Evolutionary conservation across 1,140 invertebrate genomes (phyloP).

Genomic region (Saxidomus purpurata): DNA sequence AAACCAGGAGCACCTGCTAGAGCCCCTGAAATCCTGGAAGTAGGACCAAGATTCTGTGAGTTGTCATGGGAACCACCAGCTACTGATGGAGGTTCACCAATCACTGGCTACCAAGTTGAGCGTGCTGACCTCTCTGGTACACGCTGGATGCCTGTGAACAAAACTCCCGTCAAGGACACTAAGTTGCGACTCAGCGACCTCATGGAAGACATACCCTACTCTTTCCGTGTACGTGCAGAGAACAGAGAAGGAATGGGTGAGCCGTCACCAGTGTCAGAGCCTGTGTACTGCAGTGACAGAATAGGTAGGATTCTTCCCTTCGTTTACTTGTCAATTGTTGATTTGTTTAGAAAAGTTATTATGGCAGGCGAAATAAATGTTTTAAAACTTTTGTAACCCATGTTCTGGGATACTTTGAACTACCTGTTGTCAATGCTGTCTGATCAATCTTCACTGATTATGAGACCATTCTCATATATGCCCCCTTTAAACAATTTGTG

Average conservation of each 20-base stretch:
- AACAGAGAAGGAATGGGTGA: constrained; percentile 98
- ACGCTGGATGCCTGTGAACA: constrained; percentile 97
- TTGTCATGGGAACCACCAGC: constrained; percentile 98
- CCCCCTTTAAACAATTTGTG: too few species aligned
- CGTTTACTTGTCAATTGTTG: too few species aligned
- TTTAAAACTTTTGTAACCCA: too few species aligned
- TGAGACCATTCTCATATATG: too few species aligned
- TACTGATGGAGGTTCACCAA: constrained; percentile 98
- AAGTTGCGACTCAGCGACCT: constrained; percentile 94
- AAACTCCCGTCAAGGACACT: constrained; percentile 92
- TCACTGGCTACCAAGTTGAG: constrained; percentile 93
- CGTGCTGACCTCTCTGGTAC: constrained; percentile 76
- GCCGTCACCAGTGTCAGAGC: constrained; percentile 89
- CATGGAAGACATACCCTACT: constrained; percentile 95
- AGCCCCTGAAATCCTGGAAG: constrained; percentile 91
- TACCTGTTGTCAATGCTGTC: too few species aligned
- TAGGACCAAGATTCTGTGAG: constrained; percentile 97
- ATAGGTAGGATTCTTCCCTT: constrained; percentile 74
- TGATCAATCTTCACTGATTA: too few species aligned
- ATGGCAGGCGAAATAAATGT: too few species aligned
- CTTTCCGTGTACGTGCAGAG: constrained; percentile 98
- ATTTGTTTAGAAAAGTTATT: too few species aligned
- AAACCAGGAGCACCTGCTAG: constrained; percentile 78
- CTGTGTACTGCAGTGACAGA: constrained; percentile 94
- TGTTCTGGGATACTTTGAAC: too few species aligned